Evolutionary conservation across 2,888 invertebrate genomes (phyloP), one percentile per base, ranked within the genome.

Genomic region (Esperia sulphurella): DNA sequence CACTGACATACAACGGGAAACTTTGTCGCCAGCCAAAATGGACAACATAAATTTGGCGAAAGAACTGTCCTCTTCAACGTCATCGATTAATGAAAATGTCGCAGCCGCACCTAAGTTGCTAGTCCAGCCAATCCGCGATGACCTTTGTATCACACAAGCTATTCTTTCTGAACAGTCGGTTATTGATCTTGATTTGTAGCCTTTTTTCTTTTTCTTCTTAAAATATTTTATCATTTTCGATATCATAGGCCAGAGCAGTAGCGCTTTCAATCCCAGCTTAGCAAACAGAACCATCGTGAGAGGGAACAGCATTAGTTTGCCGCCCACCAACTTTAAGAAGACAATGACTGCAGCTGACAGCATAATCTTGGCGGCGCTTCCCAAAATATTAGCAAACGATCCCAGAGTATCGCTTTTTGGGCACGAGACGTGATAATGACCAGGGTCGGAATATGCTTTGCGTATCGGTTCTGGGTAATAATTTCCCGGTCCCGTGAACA

Each of bases 361-460:
- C 80, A 90, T 78, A 47, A 90, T 88, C 64, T 90, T 90, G 6
- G 88, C 87, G 35, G 86, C 84, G 56, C 83, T 90, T 4, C 81
- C 81, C 45, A 89, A 57, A 46, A 87, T 64, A 58, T 79, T 87
- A 4, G 89, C 88, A 47, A 87, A 77, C 8, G 85, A 79, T 29
- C 83, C 75, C 21, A 87, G 68, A 1, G 76, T 71, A 54, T 89
- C 87, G 8, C 76, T 57, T 56, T 83, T 82, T 14, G 82, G 81
- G 52, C 86, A 87, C 43, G 84, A 78, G 35, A 78, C 68, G 41
- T n/a, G n/a, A 6, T 65, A 58, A 30, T 59, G 55, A 6, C 39
- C 14, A 14, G 82, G 66, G 46, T 83, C 84, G 4, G 75, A 71
- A 52, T 84, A 89, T 3, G 77, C 70, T 61, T 88, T 89, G 21